Conservation (phyloP, 2,113 vertebrate genomes). For the Phalacrocorax carbo region DNA sequence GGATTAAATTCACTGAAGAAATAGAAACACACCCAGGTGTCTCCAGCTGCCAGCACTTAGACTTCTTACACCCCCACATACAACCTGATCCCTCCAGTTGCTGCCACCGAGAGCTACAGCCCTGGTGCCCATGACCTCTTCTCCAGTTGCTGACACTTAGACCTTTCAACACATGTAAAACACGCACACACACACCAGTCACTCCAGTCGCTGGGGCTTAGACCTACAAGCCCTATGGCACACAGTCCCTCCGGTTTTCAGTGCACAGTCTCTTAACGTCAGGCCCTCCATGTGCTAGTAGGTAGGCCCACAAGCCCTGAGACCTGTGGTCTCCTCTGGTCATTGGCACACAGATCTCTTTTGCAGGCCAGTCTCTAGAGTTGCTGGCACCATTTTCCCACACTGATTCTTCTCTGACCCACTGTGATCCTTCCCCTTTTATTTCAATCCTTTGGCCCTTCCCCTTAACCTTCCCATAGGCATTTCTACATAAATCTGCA, state of each 20-base stretch:
- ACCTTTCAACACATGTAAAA: not conserved
- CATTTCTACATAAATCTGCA: not conserved
- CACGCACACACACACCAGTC: no score
- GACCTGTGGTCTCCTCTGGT: not conserved
- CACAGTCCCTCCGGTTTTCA: not conserved
- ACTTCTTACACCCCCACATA: not conserved
- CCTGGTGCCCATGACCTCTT: not conserved
- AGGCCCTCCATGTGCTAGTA: not conserved
- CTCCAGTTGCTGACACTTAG: not conserved
- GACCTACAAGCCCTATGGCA: not conserved
- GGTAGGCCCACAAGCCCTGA: not conserved
- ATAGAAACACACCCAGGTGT: not conserved
- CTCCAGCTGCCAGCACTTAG: not conserved
- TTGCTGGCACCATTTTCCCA: not conserved
- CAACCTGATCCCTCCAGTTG: not conserved
- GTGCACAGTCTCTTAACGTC: not conserved
- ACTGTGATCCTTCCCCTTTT: not conserved
- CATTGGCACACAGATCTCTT: not conserved
- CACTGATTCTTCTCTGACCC: not conserved
- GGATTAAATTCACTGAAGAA: not conserved
- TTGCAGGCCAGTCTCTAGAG: not conserved
- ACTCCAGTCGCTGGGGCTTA: not conserved
- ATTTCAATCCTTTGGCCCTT: not conserved
- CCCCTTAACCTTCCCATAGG: not conserved
- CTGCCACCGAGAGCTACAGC: not conserved